Evolutionary conservation across 92 coral and sea anemone species (phyloP).

Genomic region (Micromussa lordhowensis): DNA sequence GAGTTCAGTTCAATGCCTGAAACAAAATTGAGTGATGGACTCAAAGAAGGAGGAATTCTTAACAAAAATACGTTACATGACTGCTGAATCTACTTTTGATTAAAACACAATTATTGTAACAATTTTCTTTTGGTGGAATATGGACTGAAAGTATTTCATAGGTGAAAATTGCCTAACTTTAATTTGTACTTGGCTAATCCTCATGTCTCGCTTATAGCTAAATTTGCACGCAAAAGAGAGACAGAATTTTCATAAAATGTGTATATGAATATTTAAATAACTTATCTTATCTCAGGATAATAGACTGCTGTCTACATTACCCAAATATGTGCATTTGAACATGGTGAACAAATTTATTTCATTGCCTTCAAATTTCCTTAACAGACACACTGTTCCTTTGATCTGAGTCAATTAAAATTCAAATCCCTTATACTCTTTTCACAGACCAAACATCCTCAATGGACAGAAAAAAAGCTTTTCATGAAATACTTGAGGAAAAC

Average conservation of each 20-base stretch:
- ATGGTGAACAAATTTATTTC: constrained; percentile 8
- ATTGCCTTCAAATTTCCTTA: constrained; percentile 25
- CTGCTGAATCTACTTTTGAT: constrained; percentile 12
- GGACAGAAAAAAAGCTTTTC: constrained; percentile 1
- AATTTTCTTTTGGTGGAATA: background rate
- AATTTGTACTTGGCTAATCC: background rate
- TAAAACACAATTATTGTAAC: constrained; percentile 24
- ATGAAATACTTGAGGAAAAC: constrained; percentile 19
- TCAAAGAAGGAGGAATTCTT: constrained; percentile 4
- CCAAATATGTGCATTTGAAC: constrained; percentile 10
- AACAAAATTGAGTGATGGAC: constrained; percentile 18
- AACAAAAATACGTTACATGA: background rate
- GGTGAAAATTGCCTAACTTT: background rate
- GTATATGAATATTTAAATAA: constrained; percentile 32
- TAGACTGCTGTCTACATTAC: constrained; percentile 12
- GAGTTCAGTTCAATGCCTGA: constrained; percentile 26
- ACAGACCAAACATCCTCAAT: constrained; percentile 29
- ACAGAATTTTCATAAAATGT: constrained; percentile 21
- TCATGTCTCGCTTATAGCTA: background rate
- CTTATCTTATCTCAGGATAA: constrained; percentile 11
- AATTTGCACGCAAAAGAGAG: background rate
- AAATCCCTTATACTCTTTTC: background rate
- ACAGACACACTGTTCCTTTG: constrained; percentile 3
- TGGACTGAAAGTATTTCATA: background rate
- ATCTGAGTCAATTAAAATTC: constrained; percentile 27